phyloP scores from a whole-genome alignment of 1,140 invertebrate genomes.

The Penaeus chinensis region DNA sequence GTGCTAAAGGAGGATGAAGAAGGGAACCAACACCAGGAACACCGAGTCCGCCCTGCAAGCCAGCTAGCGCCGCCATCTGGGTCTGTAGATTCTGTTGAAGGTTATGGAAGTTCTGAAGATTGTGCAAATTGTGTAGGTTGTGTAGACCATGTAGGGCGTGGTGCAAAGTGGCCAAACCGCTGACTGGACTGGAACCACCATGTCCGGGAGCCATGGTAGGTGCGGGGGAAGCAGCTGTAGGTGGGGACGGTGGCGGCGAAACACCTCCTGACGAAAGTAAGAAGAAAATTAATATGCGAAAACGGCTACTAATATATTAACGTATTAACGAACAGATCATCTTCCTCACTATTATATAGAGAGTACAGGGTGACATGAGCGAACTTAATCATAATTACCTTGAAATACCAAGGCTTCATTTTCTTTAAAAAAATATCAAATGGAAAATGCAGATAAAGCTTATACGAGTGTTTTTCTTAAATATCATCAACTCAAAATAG shows the following conservation, averaged over 20 bases:
- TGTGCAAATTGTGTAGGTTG: slow-evolving; percentile 63
- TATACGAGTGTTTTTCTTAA: too few species aligned
- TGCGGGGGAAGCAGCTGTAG: slow-evolving; percentile 47
- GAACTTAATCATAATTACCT: too few species aligned
- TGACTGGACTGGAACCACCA: slow-evolving; percentile 39
- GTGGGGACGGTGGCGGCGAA: slow-evolving; percentile 46
- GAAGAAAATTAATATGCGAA: not conserved
- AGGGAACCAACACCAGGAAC: slow-evolving; percentile 51
- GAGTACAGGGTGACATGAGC: too few species aligned
- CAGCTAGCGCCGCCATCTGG: slow-evolving; percentile 56
- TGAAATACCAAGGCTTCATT: too few species aligned
- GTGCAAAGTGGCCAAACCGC: slow-evolving; percentile 58
- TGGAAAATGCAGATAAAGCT: too few species aligned
- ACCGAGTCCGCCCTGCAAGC: slow-evolving; percentile 48
- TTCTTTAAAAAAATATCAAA: too few species aligned
- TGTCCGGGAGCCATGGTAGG: slow-evolving; percentile 54
- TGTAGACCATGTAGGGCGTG: slow-evolving; percentile 60
- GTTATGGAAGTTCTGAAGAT: slow-evolving; percentile 62
- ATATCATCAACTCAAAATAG: too few species aligned
- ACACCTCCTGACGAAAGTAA: slow-evolving; percentile 45
- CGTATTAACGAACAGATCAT: too few species aligned
- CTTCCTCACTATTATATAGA: too few species aligned
- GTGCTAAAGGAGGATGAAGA: slow-evolving; percentile 48
- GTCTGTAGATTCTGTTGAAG: slow-evolving; percentile 60
- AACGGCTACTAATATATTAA: too few species aligned